Conservation (phyloP, 2,888 invertebrate species). For the Ernsta delagoae region DNA sequence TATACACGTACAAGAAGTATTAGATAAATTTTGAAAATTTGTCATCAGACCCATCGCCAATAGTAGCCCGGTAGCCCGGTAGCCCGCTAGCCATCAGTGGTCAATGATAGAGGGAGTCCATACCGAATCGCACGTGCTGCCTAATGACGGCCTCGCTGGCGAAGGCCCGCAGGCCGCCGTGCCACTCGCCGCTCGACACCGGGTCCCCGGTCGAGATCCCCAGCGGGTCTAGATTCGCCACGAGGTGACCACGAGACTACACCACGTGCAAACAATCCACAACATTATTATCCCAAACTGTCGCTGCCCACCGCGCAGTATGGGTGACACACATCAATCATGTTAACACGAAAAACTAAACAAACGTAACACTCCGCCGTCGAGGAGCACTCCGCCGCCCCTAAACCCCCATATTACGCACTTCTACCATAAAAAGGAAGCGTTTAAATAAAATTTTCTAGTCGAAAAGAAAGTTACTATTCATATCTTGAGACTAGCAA, state of each 20-base stretch:
- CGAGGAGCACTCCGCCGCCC: constrained; percentile 21
- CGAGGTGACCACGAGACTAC: constrained; percentile 96
- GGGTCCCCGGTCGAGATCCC: constrained; percentile 92
- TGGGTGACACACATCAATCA: constrained; percentile 23
- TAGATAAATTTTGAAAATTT: not conserved
- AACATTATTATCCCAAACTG: constrained; percentile 35
- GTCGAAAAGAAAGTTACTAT: constrained; percentile 32
- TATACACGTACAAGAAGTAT: not conserved
- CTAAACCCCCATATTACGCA: constrained; percentile 4
- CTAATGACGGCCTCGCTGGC: constrained; percentile 82
- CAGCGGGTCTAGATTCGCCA: constrained; percentile 96
- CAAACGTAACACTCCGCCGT: constrained; percentile 18
- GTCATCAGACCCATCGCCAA: constrained; percentile 21
- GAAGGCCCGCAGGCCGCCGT: constrained; percentile 79
- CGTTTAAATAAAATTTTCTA: constrained; percentile 24
- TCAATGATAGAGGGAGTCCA: constrained; percentile 60
- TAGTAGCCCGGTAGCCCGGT: not conserved
- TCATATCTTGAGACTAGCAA: constrained; percentile 75
- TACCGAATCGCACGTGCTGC: constrained; percentile 84
- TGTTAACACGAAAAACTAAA: constrained; percentile 21
- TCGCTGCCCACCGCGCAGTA: constrained; percentile 17
- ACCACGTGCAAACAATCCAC: constrained; percentile 55
- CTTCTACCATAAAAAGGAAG: constrained; percentile 23
- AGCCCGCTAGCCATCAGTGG: constrained; percentile 61
- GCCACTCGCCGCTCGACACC: constrained; percentile 78